Conservation (phyloP, 64 coral and sea anemone species). For the Astreopora myriophthalma region DNA sequence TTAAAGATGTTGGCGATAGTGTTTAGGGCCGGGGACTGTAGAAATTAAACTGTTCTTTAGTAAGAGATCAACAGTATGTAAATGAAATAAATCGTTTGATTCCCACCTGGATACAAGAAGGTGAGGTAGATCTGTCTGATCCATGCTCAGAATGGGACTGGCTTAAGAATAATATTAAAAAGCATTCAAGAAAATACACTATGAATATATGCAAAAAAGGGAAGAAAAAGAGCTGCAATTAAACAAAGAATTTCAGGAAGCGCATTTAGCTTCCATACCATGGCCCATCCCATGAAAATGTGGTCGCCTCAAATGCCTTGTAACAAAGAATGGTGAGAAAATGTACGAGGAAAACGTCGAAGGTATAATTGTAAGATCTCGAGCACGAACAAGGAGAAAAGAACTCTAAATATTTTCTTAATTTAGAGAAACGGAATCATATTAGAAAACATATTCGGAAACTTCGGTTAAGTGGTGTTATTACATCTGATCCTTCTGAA, state of each 20-base stretch:
- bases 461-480: background rate
- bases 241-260: background rate
- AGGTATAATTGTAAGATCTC: background rate
- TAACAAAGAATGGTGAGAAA: background rate
- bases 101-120: background rate
- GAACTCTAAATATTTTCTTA: conserved; percentile 13
- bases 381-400: conserved; percentile 16
- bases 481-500: background rate
- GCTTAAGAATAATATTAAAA: background rate
- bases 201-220: background rate
- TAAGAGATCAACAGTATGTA: background rate
- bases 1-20: background rate
- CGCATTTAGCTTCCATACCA: background rate
- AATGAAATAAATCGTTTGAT: background rate
- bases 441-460: conserved; percentile 14
- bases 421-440: conserved; percentile 9
- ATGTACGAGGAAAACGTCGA: background rate
- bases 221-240: background rate
- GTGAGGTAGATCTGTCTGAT: background rate
- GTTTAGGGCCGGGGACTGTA: background rate
- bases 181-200: background rate
- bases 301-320: background rate
- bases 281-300: background rate
- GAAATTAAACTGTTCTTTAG: background rate
- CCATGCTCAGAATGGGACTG: background rate